Percentiles rank a stretch among this genome's conserved stretches.
phyloP scores from a whole-genome alignment of 2,113 vertebrate species.

The Gymnocephalus cernua region DNA sequence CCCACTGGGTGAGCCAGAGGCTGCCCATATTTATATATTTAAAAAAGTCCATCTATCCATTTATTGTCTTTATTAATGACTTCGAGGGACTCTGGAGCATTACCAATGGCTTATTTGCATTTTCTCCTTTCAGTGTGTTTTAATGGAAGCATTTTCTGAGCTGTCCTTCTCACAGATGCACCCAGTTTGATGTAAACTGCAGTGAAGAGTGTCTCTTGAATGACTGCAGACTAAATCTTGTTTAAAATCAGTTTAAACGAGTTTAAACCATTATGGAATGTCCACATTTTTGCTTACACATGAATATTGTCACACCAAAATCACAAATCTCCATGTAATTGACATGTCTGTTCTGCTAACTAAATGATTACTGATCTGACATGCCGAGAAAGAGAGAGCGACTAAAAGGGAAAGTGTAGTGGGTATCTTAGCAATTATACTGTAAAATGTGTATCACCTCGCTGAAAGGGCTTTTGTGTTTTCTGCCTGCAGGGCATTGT shows the following conservation, averaged over 20 bases:
- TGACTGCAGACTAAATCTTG: no score
- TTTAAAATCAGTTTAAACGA: no score
- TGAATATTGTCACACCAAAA: background rate
- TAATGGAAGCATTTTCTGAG: background rate
- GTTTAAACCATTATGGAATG: no score
- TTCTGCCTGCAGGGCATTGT: slow-evolving; percentile 62
- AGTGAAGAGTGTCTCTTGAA: background rate
- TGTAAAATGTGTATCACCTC: slow-evolving; percentile 62
- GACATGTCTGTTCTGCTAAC: slow-evolving; percentile 64
- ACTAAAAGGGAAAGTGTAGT: background rate
- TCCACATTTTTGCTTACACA: background rate
- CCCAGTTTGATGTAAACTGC: background rate
- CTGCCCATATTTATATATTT: no score
- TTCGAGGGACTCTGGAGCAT: background rate
- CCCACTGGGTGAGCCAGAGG: no score
- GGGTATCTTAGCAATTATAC: slow-evolving; percentile 56
- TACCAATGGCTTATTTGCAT: no score
- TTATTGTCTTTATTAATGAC: background rate
- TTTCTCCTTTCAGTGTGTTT: background rate
- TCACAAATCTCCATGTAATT: slow-evolving; percentile 37
- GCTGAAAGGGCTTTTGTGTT: slow-evolving; percentile 62
- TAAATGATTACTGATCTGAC: slow-evolving; percentile 54
- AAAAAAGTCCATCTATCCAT: background rate
- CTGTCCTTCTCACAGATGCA: background rate
- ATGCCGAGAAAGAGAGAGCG: background rate